Evolutionary conservation across 30 jellyfish, hydroid and myxozoan genomes (phyloP).

Genomic region (Aurelia aurita complex sp. Pacific): DNA sequence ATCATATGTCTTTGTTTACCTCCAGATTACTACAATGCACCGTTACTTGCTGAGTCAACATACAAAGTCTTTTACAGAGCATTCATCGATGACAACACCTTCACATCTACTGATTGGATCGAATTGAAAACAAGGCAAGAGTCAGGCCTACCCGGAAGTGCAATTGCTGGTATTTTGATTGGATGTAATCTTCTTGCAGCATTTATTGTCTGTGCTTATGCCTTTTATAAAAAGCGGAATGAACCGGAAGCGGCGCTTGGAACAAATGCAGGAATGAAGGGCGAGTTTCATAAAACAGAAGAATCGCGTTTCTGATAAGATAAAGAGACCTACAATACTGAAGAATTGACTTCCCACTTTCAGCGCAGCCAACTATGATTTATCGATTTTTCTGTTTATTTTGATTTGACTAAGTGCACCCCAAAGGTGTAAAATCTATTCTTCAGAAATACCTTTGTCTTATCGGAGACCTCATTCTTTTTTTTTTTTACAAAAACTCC

Average conservation of each 20-base stretch:
- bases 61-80: constrained; percentile 45
- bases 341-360: too few relatives aligned
- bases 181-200: constrained; percentile 17
- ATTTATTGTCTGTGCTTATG: constrained; percentile 2
- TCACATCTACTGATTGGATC: constrained; percentile 48
- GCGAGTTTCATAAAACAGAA: too few relatives aligned
- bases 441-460: too few relatives aligned
- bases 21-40: constrained; percentile 55
- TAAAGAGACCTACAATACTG: too few relatives aligned
- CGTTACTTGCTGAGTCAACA: constrained; percentile 28
- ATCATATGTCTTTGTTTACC: neutral
- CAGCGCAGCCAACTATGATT: too few relatives aligned
- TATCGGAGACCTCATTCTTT: too few relatives aligned
- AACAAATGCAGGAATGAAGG: neutral
- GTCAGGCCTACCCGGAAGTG: constrained; percentile 31
- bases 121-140: constrained; percentile 15
- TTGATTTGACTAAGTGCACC: too few relatives aligned
- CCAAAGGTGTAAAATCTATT: too few relatives aligned
- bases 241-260: neutral
- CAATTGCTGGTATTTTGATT: constrained; percentile 45
- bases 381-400: too few relatives aligned
- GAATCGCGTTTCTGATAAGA: too few relatives aligned
- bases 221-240: neutral
- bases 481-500: too few relatives aligned
- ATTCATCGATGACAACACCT: neutral